Evolutionary conservation across 2,888 invertebrate species (phyloP), one percentile per base, ranked within the genome.

Genomic region (Athalia circularis): DNA sequence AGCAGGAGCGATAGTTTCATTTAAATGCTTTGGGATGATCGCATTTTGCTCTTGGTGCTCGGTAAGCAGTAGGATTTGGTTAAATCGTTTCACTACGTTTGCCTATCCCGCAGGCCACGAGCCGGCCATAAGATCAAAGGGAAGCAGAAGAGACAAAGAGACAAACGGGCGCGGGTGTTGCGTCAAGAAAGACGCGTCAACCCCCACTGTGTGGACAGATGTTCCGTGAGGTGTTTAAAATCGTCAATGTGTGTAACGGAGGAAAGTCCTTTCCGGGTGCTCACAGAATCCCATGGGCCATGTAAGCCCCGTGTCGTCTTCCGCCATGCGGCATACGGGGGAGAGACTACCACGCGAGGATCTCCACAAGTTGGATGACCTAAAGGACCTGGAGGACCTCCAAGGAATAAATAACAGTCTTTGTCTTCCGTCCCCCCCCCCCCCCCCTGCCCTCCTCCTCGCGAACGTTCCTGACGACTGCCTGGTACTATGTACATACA

Each of bases 161-260:
- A 54, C 9, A 54, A n/a, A n/a, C 54, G 7, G 54, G 7, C 54
- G 13, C 8, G 13, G 29, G 15, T 13, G 29, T 47, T 11, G 47
- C 11, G 13, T 72, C 47, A 47, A 59, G 59, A 72, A 59, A 54
- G 47, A 45, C 43, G 45, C 45, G 45, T 59, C 72, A 45, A 72
- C 57, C 47, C 72, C 59, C 57, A 11, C 47, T 59, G n/a, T 13
- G 57, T 9, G 72, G 72, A 72, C 72, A 72, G 72, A 72, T 45
- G 72, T 72, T 72, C 29, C 70, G 70, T 72, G 70, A n/a, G 59
- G 70, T 72, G 70, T 57, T 72, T 72, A 72, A 72, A 72, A 72
- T 72, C 70, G 70, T 72, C 29, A 47, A 59, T 59, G 70, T 72
- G 9, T 13, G 72, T 68, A 50, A 52, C 52, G 43, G 11, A 43